Base-by-base conservation (phyloP, 2,888 invertebrate genomes). In the Diarsia rubi region DNA sequence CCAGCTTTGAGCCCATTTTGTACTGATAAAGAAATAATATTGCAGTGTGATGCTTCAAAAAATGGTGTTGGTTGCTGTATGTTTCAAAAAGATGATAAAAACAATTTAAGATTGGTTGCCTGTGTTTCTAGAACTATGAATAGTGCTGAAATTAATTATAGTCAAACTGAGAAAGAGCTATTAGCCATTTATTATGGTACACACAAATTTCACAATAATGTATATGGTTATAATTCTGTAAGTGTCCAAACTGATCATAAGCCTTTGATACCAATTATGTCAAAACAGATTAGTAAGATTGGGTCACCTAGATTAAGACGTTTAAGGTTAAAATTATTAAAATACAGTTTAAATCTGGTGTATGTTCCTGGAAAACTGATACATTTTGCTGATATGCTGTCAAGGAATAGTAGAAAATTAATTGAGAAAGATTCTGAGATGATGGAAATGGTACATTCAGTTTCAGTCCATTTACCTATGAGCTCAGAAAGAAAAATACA, bases 301-400 rank as follows among this genome's bases (percentile, higher is more conserved):
- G 59, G 62, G 3, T 44, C 24, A 64, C 45, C 27, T 27, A 64
- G 11, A 65, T 65, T 47, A 27, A 47, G 64, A 47, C 64, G 64
- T 27, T 47, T 65, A 47, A 65, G 64, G 45, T 47, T 65, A 47
- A 63, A 63, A 63, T 63, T 63, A 63, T 24, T 63, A 63, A 44
- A 65, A 12, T 65, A 65, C 27, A 21, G 45, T 65, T 65, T 47
- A 27, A 65, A 47, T 27, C 45, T 65, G 11, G 64, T 65, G 1
- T 24, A 63, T 63, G 63, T 63, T 44, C 44, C 63, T 44, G 63
- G 44, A 24, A 63, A 63, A 16, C 24, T 44, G 4, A 63, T 63
- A 63, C 63, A 63, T 44, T 63, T 63, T 44, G 63, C 63, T 57
- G 57, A 60, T 27, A 64, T 64, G 64, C 45, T 45, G 9, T 64